Base-by-base conservation (phyloP, 2,797 vertebrate species). In the Lacerta viridis region DNA sequence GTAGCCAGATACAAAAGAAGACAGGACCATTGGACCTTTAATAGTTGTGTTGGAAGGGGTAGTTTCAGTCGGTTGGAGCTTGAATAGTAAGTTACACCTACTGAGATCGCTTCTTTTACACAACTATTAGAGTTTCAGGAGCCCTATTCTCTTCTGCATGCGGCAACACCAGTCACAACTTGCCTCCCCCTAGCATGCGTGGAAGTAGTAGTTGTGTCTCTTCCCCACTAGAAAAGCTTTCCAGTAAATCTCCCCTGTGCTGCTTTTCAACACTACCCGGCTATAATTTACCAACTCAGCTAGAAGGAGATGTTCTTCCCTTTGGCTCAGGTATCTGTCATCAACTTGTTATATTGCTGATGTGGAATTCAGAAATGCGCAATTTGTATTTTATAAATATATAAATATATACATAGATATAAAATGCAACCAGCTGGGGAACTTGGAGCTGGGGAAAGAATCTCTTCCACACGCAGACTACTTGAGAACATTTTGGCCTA, bases 351-450 rank as follows among this genome's bases (percentile, higher is more conserved):
- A 85, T 4, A 64, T 27, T 39, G 33, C 59, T 80, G 55, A 3
- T 61, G n/a, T 25, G 9, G 79, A 80, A 80, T 80, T 86, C 75
- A 68, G 84, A 78, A 78, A 66, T 76, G 61, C n/a, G 3, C 33
- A 33, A 3, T 25, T 80, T 66, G 33, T 33, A 9, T 75, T 39
- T 7, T 17, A 9, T 29, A 39, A 15, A n/a, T 23, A 15, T 46
- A 68, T 20, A 61, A 59, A 59, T 50, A 80, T 80, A 33, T 68
- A 27, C 27, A 15, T 55, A 55, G 10, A n/a, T n/a, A n/a, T 25
- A 72, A 55, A 46, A 64, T 61, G 17, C 43, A 66, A 59, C 39
- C n/a, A 72, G 5, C 8, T 9, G 4, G 23, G 5, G 25, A 36
- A 55, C 6, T 46, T 50, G 39, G 64, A 86, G 23, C 69, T 69